phyloP scores from a whole-genome alignment of 1,140 invertebrate genomes.

The Pollicipes pollicipes region DNA sequence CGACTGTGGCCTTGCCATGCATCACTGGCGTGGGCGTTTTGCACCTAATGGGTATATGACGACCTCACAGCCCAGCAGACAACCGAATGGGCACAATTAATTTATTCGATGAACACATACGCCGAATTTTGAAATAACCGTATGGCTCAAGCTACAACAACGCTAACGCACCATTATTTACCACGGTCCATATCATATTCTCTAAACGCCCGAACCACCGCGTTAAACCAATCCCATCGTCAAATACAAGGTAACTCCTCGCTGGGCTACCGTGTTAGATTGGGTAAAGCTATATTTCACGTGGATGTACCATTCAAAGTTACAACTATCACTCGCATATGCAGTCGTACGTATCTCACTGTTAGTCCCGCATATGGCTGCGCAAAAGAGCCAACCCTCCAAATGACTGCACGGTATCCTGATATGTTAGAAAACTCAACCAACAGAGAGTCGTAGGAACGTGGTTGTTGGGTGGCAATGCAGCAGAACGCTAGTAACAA shows the following conservation, averaged over 20 bases:
- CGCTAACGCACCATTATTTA: neutral
- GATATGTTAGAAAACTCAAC: neutral
- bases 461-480: neutral
- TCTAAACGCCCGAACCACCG: no score
- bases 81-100: neutral
- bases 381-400: no score
- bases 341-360: neutral
- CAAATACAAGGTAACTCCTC: neutral
- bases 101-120: neutral
- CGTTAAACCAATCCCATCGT: neutral
- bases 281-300: neutral
- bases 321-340: neutral
- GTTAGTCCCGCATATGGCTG: neutral
- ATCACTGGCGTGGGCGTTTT: no score
- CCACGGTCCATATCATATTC: no score
- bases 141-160: neutral
- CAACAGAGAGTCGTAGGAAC: neutral
- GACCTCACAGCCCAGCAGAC: neutral
- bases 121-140: neutral
- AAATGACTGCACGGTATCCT: neutral
- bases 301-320: no score
- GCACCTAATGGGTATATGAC: no score
- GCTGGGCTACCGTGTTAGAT: neutral
- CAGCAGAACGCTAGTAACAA: neutral
- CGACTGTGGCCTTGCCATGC: no score